Conservation (phyloP, 2,113 vertebrate genomes). For the Prinia subflava region DNA sequence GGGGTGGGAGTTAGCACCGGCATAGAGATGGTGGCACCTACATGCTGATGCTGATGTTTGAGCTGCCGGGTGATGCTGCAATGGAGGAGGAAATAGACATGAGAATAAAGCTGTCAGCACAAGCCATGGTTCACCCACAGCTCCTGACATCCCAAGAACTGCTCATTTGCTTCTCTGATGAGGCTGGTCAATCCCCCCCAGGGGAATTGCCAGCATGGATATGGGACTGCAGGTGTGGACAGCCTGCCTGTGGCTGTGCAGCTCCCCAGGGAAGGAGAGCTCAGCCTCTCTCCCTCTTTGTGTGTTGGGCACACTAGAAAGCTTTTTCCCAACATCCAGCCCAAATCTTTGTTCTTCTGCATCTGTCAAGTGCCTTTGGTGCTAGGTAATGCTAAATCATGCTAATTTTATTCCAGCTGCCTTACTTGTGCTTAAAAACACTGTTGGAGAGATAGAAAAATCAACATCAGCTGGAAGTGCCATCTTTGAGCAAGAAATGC, state of each 20-base stretch:
- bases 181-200: neutral
- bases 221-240: neutral
- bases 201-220: rapidly evolving
- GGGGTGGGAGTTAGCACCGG: neutral
- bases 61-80: neutral
- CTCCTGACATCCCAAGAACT: neutral
- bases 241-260: neutral
- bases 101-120: rapidly evolving
- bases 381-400: slow-evolving; percentile 38
- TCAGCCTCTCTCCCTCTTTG: rapidly evolving
- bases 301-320: neutral
- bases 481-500: slow-evolving; percentile 16
- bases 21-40: neutral
- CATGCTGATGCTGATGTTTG: neutral
- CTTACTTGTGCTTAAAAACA: slow-evolving; percentile 12
- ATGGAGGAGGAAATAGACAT: rapidly evolving
- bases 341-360: slow-evolving; percentile 4
- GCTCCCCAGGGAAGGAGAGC: rapidly evolving
- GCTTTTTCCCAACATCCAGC: neutral
- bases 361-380: slow-evolving; percentile 48
- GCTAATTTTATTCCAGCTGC: slow-evolving; percentile 52
- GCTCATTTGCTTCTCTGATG: neutral
- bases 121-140: neutral
- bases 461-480: slow-evolving; percentile 17
- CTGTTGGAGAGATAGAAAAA: neutral